Conservation (phyloP, 2,888 invertebrate genomes). For the Cremastinae sp. region DNA sequence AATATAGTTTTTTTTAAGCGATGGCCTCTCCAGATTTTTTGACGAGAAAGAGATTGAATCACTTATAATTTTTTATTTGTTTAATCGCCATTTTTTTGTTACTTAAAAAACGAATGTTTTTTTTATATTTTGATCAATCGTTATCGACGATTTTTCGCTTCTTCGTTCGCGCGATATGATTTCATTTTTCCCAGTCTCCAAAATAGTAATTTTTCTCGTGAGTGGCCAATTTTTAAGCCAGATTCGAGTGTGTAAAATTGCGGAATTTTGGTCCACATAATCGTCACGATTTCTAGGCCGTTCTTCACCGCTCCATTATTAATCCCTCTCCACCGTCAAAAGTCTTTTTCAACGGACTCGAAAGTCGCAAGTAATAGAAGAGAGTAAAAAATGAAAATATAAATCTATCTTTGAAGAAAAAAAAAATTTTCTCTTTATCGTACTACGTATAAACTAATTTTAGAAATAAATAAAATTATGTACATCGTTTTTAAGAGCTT, state of each 20-base stretch:
- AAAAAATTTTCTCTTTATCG: conserved; percentile 35
- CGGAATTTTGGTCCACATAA: conserved; percentile 48
- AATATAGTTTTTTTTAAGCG: not conserved
- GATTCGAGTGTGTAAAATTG: conserved; percentile 12
- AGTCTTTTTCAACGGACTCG: conserved; percentile 6
- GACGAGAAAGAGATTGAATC: conserved; percentile 3
- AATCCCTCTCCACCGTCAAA: conserved; percentile 7
- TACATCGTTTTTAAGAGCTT: conserved; percentile 55
- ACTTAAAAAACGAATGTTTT: no score
- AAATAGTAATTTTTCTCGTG: conserved; percentile 13
- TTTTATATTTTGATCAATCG: not conserved
- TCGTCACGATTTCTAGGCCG: conserved; percentile 50
- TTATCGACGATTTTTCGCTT: not conserved
- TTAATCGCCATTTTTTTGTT: no score
- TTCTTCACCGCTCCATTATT: conserved; percentile 4
- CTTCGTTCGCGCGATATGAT: conserved; percentile 15
- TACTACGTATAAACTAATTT: conserved; percentile 29
- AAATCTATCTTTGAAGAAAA: conserved; percentile 47
- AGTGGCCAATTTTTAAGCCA: not conserved
- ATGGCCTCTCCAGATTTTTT: not conserved
- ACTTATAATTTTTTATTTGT: not conserved
- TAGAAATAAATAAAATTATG: conserved; percentile 61
- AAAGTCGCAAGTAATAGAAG: not conserved
- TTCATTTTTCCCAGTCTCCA: not conserved
- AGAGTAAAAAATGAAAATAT: not conserved